phyloP scores from a whole-genome alignment of 2,797 vertebrate genomes.

The Microctenopoma stevenorrisi region DNA sequence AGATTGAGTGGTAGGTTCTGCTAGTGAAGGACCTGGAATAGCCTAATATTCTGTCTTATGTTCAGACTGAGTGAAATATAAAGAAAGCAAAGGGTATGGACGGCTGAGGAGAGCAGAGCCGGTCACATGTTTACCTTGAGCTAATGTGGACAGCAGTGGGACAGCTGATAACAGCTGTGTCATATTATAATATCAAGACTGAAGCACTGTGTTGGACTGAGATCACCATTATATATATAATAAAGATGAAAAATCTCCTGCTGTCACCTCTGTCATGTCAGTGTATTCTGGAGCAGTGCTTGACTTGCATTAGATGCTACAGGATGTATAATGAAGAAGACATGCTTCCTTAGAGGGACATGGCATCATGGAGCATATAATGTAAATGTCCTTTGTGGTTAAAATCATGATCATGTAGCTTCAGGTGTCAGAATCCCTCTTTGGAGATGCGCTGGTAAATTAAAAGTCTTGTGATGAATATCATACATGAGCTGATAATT shows the following conservation, averaged over 20 bases:
- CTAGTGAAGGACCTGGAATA: background rate
- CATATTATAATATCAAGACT: conserved; percentile 11
- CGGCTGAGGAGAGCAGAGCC: background rate
- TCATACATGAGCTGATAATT: background rate
- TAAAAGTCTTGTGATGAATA: conserved; percentile 1
- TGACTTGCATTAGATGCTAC: conserved; percentile 13
- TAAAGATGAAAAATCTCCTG: conserved; percentile 12
- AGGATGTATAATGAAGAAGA: conserved; percentile 17
- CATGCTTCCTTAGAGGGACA: conserved; percentile 1
- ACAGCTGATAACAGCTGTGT: background rate
- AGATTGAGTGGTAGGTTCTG: background rate
- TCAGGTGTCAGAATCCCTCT: conserved; percentile 1
- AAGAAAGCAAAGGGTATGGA: background rate
- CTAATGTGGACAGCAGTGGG: background rate
- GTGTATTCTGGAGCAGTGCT: conserved; percentile 1
- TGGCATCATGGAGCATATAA: conserved; percentile 9
- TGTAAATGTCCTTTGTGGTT: background rate
- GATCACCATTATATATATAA: conserved; percentile 19
- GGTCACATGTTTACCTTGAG: background rate
- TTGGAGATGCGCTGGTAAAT: background rate
- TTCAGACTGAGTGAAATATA: background rate
- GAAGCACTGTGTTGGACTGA: background rate
- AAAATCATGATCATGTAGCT: conserved; percentile 15
- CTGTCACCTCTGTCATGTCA: conserved; percentile 19
- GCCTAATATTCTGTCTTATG: background rate